These are phyloP conservation scores for Andrena bucephala DNA, from an alignment of 2,888 invertebrate species.

Conservation along the genomic window DNA sequence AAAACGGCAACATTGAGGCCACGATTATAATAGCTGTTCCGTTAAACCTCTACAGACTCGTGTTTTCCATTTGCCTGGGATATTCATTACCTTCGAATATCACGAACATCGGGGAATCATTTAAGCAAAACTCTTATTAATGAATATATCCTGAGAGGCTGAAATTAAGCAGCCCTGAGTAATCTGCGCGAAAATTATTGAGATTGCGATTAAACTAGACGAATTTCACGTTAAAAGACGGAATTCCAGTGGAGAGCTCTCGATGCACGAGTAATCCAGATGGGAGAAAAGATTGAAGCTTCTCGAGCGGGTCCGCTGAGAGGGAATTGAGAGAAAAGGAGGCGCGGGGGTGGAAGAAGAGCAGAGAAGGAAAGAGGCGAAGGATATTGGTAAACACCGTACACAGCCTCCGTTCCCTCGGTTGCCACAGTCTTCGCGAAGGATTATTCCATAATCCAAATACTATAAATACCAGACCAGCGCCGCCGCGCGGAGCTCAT, in stretches of 20 bases:
- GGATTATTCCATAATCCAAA: constrained; percentile 83
- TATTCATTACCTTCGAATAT: constrained; percentile 15
- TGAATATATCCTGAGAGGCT: constrained; percentile 8
- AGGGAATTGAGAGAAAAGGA: constrained; percentile 63
- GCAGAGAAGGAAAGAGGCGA: constrained; percentile 62
- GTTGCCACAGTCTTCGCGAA: constrained; percentile 71
- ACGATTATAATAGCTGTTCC: not conserved
- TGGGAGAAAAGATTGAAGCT: constrained; percentile 76
- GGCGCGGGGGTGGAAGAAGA: constrained; percentile 33
- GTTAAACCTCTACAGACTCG: not conserved
- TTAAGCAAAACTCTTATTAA: constrained; percentile 1
- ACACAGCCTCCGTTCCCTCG: constrained; percentile 71
- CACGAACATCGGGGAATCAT: not conserved
- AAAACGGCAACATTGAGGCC: not conserved
- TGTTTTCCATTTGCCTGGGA: not conserved
- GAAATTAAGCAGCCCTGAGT: constrained; percentile 46
- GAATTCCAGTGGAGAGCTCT: constrained; percentile 74
- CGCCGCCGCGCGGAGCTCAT: constrained; percentile 72
- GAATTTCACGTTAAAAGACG: constrained; percentile 76
- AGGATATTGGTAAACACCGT: constrained; percentile 82
- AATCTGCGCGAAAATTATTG: constrained; percentile 62
- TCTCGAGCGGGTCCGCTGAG: constrained; percentile 62
- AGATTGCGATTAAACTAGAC: constrained; percentile 68
- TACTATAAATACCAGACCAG: constrained; percentile 82
- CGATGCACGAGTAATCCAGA: constrained; percentile 75